Base-by-base conservation (phyloP, 2,797 vertebrate species). In the Rhinophrynus dorsalis region DNA sequence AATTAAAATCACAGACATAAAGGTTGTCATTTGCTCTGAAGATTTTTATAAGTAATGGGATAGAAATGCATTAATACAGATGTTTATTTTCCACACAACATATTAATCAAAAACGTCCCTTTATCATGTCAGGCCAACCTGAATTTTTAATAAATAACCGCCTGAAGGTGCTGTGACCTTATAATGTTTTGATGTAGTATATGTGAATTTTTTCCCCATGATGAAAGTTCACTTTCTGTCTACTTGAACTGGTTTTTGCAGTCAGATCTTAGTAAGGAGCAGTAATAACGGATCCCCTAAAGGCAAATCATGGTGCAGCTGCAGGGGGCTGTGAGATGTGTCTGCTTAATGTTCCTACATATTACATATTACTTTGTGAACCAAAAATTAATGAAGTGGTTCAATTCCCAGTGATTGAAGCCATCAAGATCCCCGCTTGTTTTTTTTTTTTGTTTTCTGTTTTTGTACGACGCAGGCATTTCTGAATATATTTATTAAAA, bases 321-420 rank as follows among this genome's bases (percentile, higher is more conserved):
- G 23, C 38, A 17, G 37, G 10, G 57, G 26, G 24, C 21, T 27
- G 23, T 6, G 5, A 20, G 6, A 27, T 29, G 24, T 29, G 7
- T 58, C 18, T 42, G 18, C 38, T 29, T 59, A 59, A 59, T 59
- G 38, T 44, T 8, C 57, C 12, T 44, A 26, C 55, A 58, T 35
- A 58, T 40, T 38, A 40, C 21, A 58, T 15, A 23, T 20, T 24
- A 26, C 55, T 20, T 40, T 24, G 35, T 26, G 10, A 21, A 24
- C 20, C 55, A 58, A 15, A 58, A 38, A 24, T 38, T 38, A 40
- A 58, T 58, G 33, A 40, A 40, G 33, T 3, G 7, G n/a, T 51
- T 51, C 47, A 27, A 9, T 23, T 51, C 29, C 23, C 24, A 51
- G 21, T 29, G 24, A 37, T 37, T 58, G 35, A 40, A 12, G 55